These are phyloP conservation scores for Cygnus atratus DNA, from an alignment of 2,113 vertebrate genomes.

Conservation along the genomic window DNA sequence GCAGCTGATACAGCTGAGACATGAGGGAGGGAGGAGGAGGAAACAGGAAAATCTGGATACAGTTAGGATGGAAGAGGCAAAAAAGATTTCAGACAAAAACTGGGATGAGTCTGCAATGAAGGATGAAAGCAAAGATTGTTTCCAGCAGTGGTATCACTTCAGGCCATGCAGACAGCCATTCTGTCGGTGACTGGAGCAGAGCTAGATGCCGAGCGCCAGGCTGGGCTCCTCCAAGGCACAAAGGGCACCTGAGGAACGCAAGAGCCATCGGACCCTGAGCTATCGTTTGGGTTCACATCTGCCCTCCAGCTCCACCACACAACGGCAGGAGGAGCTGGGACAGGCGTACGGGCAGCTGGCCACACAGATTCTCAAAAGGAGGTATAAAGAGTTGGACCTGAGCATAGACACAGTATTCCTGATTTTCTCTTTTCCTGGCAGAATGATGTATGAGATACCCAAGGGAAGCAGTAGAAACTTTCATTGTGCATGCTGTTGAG, in stretches of 20 bases:
- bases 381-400: neutral
- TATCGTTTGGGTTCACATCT: too few relatives aligned
- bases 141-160: accelerated
- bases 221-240: accelerated
- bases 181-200: neutral
- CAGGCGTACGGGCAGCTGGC: neutral
- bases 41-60: constrained; percentile 3
- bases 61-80: neutral
- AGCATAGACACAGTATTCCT: neutral
- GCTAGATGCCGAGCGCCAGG: accelerated
- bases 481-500: neutral
- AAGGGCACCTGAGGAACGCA: neutral
- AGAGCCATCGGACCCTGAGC: neutral
- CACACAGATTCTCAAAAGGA: accelerated
- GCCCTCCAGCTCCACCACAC: neutral
- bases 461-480: neutral
- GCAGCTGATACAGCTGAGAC: neutral
- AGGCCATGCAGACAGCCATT: neutral
- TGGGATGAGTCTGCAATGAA: neutral
- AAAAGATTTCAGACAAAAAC: neutral
- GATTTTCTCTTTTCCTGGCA: neutral
- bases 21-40: neutral
- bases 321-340: neutral
- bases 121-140: neutral
- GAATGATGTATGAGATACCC: neutral